Evolutionary conservation across 1,140 invertebrate genomes (phyloP).

Genomic region (Agraylea sexmaculata): DNA sequence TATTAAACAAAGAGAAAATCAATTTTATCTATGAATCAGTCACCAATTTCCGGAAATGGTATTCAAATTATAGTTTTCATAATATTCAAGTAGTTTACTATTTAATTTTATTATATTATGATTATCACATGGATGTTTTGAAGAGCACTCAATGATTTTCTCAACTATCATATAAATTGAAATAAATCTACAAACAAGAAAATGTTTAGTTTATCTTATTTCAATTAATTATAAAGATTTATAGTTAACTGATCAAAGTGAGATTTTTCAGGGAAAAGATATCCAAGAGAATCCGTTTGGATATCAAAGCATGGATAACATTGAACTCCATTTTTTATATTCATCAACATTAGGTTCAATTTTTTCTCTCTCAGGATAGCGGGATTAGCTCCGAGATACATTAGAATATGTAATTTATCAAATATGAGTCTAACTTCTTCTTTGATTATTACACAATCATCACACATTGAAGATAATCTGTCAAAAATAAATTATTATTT

Average conservation of each 20-base stretch:
- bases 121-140: too few relatives aligned
- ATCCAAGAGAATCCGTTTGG: slow-evolving; percentile 8
- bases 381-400: slow-evolving; percentile 18
- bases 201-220: background rate
- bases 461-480: slow-evolving; percentile 8
- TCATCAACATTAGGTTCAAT: slow-evolving; percentile 14
- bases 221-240: background rate
- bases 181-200: too few relatives aligned
- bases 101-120: too few relatives aligned
- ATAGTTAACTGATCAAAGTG: slow-evolving; percentile 16
- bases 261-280: slow-evolving; percentile 12
- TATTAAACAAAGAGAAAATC: too few relatives aligned
- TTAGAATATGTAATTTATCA: slow-evolving; percentile 14
- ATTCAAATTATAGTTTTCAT: too few relatives aligned
- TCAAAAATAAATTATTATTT: slow-evolving; percentile 4
- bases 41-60: too few relatives aligned
- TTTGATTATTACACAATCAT: slow-evolving; percentile 13
- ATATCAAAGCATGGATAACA: slow-evolving; percentile 12
- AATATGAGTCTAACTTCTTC: slow-evolving; percentile 9
- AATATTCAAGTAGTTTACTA: too few relatives aligned
- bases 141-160: too few relatives aligned
- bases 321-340: slow-evolving; percentile 13
- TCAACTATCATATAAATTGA: too few relatives aligned
- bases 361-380: slow-evolving; percentile 14
- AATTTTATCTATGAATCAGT: too few relatives aligned